Conservation (phyloP, 2,888 invertebrate species). For the Crossocerus cetratus region DNA sequence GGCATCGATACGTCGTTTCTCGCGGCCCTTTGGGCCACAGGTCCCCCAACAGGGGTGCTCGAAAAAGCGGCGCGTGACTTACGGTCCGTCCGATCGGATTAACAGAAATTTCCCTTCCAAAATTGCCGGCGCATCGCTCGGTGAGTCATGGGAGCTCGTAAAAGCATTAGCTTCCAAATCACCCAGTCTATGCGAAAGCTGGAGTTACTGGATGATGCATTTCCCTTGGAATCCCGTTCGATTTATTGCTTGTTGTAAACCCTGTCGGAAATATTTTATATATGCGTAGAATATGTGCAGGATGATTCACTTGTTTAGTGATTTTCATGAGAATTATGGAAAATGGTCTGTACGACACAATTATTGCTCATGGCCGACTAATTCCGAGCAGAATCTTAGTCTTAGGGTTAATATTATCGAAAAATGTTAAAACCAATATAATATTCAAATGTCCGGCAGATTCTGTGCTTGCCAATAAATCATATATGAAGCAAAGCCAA, state of each 20-base stretch:
- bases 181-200: constrained; percentile 27
- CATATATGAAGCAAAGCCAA: too few species aligned
- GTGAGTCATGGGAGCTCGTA: constrained; percentile 29
- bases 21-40: neutral
- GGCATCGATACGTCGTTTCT: constrained; percentile 18
- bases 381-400: too few species aligned
- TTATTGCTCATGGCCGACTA: too few species aligned
- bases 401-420: too few species aligned
- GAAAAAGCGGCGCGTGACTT: constrained; percentile 40
- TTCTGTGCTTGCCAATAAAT: too few species aligned
- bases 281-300: too few species aligned
- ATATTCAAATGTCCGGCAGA: too few species aligned
- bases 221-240: neutral
- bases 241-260: neutral
- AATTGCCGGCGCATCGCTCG: constrained; percentile 14
- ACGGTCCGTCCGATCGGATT: constrained; percentile 35
- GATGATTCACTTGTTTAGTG: too few species aligned
- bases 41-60: neutral
- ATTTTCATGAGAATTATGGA: too few species aligned
- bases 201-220: neutral
- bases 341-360: too few species aligned
- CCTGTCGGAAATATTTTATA: neutral
- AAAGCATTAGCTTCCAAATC: constrained; percentile 23
- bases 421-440: too few species aligned
- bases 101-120: constrained; percentile 38